phyloP scores from a whole-genome alignment of 2,888 invertebrate species.

The Reticulitermes lucifugus region DNA sequence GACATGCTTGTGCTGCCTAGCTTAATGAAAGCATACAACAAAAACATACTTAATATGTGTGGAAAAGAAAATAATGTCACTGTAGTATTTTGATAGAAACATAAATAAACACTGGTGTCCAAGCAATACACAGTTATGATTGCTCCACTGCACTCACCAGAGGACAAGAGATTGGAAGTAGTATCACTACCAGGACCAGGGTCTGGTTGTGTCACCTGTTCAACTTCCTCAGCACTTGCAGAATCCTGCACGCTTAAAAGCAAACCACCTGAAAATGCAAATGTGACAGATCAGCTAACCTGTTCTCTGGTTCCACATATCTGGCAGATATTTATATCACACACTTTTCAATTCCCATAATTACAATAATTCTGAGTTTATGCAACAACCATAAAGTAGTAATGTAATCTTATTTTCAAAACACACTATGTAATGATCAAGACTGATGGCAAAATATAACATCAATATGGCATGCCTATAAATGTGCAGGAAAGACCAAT shows the following conservation, averaged over 20 bases:
- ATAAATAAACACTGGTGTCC: neutral
- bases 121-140: neutral
- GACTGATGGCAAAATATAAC: neutral
- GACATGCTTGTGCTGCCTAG: too few species aligned
- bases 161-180: slow-evolving; percentile 74
- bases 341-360: too few species aligned
- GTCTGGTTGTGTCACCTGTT: slow-evolving; percentile 71
- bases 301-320: too few species aligned
- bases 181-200: slow-evolving; percentile 64
- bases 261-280: slow-evolving; percentile 71
- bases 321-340: too few species aligned
- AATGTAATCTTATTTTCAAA: too few species aligned
- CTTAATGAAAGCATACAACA: neutral
- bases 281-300: too few species aligned
- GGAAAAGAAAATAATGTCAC: neutral
- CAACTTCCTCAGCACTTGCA: slow-evolving; percentile 78
- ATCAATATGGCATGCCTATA: neutral
- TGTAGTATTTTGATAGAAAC: too few species aligned
- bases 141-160: slow-evolving; percentile 67
- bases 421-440: too few species aligned
- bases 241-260: slow-evolving; percentile 84
- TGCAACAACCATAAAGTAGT: too few species aligned
- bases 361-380: too few species aligned
- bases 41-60: neutral
- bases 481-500: neutral